Base-by-base conservation (phyloP, 2,113 vertebrate genomes). In the Ondatra zibethicus region DNA sequence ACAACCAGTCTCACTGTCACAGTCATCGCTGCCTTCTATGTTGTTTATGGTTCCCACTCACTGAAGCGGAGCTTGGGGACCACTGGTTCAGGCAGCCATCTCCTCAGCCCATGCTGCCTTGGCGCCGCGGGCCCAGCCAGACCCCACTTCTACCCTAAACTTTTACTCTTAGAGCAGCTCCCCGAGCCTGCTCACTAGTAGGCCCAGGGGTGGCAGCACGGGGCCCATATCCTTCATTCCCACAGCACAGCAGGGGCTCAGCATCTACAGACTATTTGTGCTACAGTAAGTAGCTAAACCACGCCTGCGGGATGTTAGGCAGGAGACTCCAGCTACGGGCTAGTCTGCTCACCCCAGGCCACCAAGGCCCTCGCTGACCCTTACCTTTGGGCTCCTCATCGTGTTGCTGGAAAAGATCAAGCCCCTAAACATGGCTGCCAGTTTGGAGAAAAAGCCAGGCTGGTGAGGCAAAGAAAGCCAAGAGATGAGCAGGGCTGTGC, bases 361-460 rank as follows among this genome's bases (percentile, higher is more conserved):
- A 21, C 85, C 95, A 52, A 63, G 82, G 47, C 96, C 50, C 7
- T 55, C 0, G 31, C 97, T 0, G 87, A 96, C 96, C 93, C 8
- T 99, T 99, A 99, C 99, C 99, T 99, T 98, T 52, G 88, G 97
- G 98, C 97, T 97, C 98, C 97, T 95, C 93, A 96, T 98, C 97
- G 98, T 97, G 98, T 98, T 50, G 96, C 98, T 97, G 96, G 95
- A 93, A 97, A 98, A 98, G 98, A 99, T 80, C 98, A 99, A 98
- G 98, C 96, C 99, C 98, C 98, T 98, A 99, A 99, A 98, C 97
- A 98, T 58, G 98, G 98, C 99, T 94, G 98, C 97, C 98, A 99
- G 97, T 99, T 99, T 99, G 98, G 99, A 99, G 98, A 99, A 99
- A 98, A 99, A 98, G 98, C 99, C 86, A 98, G 98, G 98, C 97